A percentile compares a stretch with the other conserved stretches of the same genome.
Conservation (phyloP, 2,797 vertebrate species). For the Rhynchonycteris naso region DNA sequence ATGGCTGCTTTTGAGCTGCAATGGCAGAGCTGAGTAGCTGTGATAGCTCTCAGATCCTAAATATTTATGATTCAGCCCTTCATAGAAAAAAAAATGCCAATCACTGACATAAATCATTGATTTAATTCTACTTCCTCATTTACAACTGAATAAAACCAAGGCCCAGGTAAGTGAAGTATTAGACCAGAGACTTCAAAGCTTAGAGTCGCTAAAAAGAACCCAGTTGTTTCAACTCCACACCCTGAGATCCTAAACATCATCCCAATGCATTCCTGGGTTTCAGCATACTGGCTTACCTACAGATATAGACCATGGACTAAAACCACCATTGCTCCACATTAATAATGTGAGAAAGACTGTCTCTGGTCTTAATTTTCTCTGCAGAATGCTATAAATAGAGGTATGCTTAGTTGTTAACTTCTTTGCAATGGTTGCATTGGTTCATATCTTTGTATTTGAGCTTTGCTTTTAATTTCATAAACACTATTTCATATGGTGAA, state of each 20-base stretch:
- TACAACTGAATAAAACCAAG: background rate
- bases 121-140: slow-evolving; percentile 9
- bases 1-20: background rate
- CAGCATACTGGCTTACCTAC: background rate
- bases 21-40: background rate
- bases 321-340: background rate
- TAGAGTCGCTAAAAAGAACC: background rate
- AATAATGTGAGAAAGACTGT: background rate
- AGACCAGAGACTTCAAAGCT: background rate
- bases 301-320: background rate
- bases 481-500: background rate
- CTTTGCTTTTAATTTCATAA: background rate
- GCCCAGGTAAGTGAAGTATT: background rate
- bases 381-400: background rate
- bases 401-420: background rate
- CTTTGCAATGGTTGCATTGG: background rate
- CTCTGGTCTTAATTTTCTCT: background rate
- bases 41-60: background rate
- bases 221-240: too few species aligned
- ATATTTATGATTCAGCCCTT: background rate
- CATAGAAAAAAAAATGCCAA: background rate
- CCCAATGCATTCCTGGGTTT: background rate
- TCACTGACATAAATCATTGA: background rate
- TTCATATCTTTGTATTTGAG: background rate
- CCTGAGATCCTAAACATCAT: background rate